Percentiles rank a stretch among this genome's conserved stretches.
phyloP scores from a whole-genome alignment of 2,797 vertebrate genomes.

The Erpetoichthys calabaricus region DNA sequence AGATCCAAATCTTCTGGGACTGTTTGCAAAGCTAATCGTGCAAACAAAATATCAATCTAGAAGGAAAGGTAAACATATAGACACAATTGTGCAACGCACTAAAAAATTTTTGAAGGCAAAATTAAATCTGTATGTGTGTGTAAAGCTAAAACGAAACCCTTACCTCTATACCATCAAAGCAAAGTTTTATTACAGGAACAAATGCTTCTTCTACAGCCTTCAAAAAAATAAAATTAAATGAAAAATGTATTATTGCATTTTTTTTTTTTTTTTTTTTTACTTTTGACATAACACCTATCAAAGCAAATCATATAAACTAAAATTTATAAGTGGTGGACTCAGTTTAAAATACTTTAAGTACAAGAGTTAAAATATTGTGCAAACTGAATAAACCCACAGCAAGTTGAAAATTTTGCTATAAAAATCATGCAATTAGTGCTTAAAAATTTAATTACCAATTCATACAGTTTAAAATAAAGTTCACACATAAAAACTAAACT shows the following conservation, averaged over 20 bases:
- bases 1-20: conserved; percentile 72
- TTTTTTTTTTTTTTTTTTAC: too few relatives aligned
- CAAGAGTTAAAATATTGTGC: too few relatives aligned
- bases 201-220: conserved; percentile 76
- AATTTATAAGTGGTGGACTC: too few relatives aligned
- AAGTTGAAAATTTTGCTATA: too few relatives aligned
- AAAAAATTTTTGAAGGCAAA: neutral
- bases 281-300: too few relatives aligned
- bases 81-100: neutral
- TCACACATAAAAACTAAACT: too few relatives aligned
- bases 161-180: conserved; percentile 80
- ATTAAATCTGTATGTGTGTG: conserved; percentile 9
- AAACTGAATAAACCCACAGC: too few relatives aligned
- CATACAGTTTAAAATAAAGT: too few relatives aligned
- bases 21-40: conserved; percentile 61
- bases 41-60: conserved; percentile 81
- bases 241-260: neutral
- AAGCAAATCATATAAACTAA: too few relatives aligned
- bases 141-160: conserved; percentile 13
- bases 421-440: too few relatives aligned
- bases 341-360: too few relatives aligned
- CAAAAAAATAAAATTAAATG: conserved; percentile 9
- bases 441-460: too few relatives aligned
- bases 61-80: conserved; percentile 10
- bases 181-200: conserved; percentile 78